A percentile compares a stretch with the other conserved stretches of the same genome.
These are phyloP conservation scores for Stegastes partitus DNA, from an alignment of 2,113 vertebrate species.

Conservation along the genomic window DNA sequence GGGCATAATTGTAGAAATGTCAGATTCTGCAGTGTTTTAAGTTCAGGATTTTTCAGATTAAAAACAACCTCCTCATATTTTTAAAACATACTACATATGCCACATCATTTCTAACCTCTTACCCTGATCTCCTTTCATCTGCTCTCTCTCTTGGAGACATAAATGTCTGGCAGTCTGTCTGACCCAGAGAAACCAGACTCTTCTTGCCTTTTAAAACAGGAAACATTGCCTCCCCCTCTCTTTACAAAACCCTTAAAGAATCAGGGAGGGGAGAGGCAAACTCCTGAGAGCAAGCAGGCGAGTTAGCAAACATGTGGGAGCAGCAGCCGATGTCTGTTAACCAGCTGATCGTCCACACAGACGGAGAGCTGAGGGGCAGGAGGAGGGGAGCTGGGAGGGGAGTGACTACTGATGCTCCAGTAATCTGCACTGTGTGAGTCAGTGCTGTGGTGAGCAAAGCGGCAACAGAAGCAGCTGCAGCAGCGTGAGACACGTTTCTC, in stretches of 20 bases:
- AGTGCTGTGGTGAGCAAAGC: constrained; percentile 57
- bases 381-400: constrained; percentile 65
- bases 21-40: background rate
- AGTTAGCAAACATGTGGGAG: constrained; percentile 80
- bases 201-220: constrained; percentile 59
- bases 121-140: constrained; percentile 8
- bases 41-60: too few species aligned
- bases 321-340: constrained; percentile 68
- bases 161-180: constrained; percentile 28
- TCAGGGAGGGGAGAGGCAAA: constrained; percentile 37
- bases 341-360: constrained; percentile 85
- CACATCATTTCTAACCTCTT: constrained; percentile 8
- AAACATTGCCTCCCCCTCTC: constrained; percentile 41
- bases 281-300: constrained; percentile 31
- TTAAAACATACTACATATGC: background rate
- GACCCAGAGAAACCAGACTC: constrained; percentile 39
- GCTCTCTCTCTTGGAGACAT: constrained; percentile 27
- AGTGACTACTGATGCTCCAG: constrained; percentile 80
- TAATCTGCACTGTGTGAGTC: constrained; percentile 75
- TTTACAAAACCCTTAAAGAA: constrained; percentile 62
- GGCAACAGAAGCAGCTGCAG: constrained; percentile 51
- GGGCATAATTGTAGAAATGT: background rate
- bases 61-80: background rate
- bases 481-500: constrained; percentile 52
- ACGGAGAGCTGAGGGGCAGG: constrained; percentile 33